These are phyloP conservation scores for Amblyraja radiata DNA, from an alignment of 2,797 vertebrate genomes.

Conservation along the genomic window DNA sequence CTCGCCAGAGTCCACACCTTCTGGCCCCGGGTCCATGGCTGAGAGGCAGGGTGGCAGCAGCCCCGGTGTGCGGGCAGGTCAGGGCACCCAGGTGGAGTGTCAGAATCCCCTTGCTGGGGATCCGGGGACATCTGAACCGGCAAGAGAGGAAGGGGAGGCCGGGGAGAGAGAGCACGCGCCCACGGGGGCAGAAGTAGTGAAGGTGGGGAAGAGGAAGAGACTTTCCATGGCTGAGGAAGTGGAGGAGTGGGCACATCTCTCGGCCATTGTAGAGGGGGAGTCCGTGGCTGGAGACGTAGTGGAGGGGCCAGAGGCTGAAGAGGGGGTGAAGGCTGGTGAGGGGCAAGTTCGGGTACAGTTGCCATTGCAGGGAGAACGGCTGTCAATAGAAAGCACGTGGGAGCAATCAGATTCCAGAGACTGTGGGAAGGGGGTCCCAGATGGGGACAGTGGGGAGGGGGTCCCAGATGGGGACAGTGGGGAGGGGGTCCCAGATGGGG, in stretches of 20 bases:
- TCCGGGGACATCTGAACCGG: neutral
- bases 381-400: neutral
- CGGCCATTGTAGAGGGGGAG: neutral
- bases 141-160: neutral
- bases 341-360: neutral
- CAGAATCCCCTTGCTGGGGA: neutral
- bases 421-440: neutral
- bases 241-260: neutral
- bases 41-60: no score
- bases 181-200: neutral
- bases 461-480: neutral
- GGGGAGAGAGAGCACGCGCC: neutral
- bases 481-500: neutral
- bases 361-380: neutral
- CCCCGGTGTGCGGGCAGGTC: neutral
- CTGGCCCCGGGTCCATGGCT: neutral
- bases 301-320: neutral
- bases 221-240: neutral
- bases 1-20: no score
- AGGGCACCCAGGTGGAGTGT: no score
- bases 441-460: neutral
- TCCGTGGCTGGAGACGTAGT: neutral
- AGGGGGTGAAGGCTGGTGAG: neutral
- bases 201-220: neutral
- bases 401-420: neutral